A percentile compares a stretch with the other conserved stretches of the same genome.
Evolutionary conservation across 2,888 invertebrate genomes (phyloP).

Genomic region (Leucozona laternaria): DNA sequence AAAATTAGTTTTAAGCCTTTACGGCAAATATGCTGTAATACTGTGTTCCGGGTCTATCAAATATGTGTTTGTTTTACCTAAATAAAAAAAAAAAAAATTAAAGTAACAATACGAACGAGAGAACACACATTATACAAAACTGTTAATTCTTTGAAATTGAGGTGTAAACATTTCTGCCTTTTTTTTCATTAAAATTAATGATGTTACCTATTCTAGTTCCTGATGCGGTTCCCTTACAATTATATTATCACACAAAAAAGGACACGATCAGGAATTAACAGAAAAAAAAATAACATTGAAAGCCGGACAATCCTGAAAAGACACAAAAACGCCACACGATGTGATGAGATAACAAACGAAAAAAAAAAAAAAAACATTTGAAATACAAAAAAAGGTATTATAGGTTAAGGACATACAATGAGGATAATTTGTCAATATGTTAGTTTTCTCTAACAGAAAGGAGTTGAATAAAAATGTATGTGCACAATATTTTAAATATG

Average conservation of each 20-base stretch:
- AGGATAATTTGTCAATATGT: constrained; percentile 39
- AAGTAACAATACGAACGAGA: too few species aligned
- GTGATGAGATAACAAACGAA: not conserved
- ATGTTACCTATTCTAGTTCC: not conserved
- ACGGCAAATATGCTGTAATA: too few species aligned
- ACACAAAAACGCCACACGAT: constrained; percentile 13
- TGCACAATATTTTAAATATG: constrained; percentile 49
- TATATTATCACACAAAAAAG: not conserved
- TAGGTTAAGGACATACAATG: constrained; percentile 26
- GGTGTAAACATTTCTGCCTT: not conserved
- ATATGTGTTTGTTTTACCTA: too few species aligned
- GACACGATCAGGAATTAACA: not conserved
- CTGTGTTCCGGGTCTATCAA: too few species aligned
- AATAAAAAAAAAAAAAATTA: too few species aligned
- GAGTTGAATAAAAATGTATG: not conserved
- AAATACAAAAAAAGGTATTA: constrained; percentile 23
- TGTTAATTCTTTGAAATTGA: not conserved
- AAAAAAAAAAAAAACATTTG: not conserved
- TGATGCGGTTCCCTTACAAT: not conserved
- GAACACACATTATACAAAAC: not conserved
- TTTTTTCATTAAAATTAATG: not conserved
- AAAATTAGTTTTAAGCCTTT: too few species aligned
- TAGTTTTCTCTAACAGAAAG: not conserved
- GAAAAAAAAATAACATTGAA: not conserved
- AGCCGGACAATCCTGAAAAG: constrained; percentile 20